Conservation (phyloP, 2,888 invertebrate genomes). For the Brachyopa scutellaris region DNA sequence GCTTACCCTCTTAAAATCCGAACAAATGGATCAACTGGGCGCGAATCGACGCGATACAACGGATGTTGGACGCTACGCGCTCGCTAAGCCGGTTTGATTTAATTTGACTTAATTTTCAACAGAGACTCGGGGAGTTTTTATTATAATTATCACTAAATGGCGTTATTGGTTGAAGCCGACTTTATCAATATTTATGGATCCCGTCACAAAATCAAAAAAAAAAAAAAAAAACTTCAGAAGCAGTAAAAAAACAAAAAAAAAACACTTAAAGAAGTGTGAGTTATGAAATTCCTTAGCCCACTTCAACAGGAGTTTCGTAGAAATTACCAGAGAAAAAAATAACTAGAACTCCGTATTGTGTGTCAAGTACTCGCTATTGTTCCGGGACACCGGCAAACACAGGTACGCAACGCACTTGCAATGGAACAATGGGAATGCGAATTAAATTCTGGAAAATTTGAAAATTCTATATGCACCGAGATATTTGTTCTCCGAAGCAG, state of each 20-base stretch:
- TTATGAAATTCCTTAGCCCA: conserved; percentile 33
- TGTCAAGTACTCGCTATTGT: conserved; percentile 61
- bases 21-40: conserved; percentile 40
- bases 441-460: conserved; percentile 61
- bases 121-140: neutral
- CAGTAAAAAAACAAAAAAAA: neutral
- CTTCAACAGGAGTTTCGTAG: conserved; percentile 48
- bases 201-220: neutral
- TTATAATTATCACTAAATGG: conserved; percentile 26
- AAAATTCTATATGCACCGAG: conserved; percentile 52
- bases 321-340: conserved; percentile 17
- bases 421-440: conserved; percentile 53
- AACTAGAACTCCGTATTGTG: conserved; percentile 20
- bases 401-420: conserved; percentile 51
- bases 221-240: conserved; percentile 3
- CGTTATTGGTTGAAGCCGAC: conserved; percentile 29
- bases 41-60: conserved; percentile 11
- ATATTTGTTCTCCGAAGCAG: conserved; percentile 29
- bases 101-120: conserved; percentile 25
- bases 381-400: conserved; percentile 16
- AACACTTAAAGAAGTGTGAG: conserved; percentile 38
- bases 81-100: conserved; percentile 32
- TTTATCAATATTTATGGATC: conserved; percentile 12
- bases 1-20: conserved; percentile 31
- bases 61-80: neutral